Evolutionary conservation across 2,113 vertebrate genomes (phyloP), one percentile per base, ranked within the genome.

Genomic region (Piaya cayana): DNA sequence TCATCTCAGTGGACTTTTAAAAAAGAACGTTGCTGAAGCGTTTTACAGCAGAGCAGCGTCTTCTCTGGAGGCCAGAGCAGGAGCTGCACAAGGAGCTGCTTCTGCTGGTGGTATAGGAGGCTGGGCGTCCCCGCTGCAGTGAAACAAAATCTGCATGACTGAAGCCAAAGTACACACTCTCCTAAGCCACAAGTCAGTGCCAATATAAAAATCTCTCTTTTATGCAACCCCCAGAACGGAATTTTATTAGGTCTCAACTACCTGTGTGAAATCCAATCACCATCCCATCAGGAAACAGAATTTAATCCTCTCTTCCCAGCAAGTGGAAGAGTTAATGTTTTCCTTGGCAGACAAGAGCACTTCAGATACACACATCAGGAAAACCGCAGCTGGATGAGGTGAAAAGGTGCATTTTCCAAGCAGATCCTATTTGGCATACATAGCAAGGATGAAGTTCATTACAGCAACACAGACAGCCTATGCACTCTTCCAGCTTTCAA

Each of bases 251-350:
- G 68, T 80, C 88, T 30, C 15, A 97, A 88, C 39, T 29, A 47
- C 91, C 86, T 82, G 71, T n/a, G 75, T 55, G 95, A 96, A 96
- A 87, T 17, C 17, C 50, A 90, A 52, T 45, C 64, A 34, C 74
- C 47, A 49, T 74, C 70, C 17, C 80, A 92, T 27, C 68, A 93
- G 86, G 71, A 97, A 91, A 72, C 75, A 42, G 62, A 82, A 91
- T 25, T 59, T 89, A 94, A 97, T 88, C 86, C 72, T 68, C 67
- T 93, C 77, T 96, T 90, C 90, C 92, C 93, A 94, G 72, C 26
- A 11, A 74, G 74, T 80, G 86, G 68, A 87, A 96, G n/a, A 81
- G 37, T 1, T 32, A 52, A 63, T 90, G 58, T 95, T 97, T 96
- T 84, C 72, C 93, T 91, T 97, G 94, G 90, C 92, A 90, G 34